Evolutionary conservation across 35 echinoderm and acorn worm species (phyloP), one percentile per base, ranked within the genome.

Genomic region (Eucidaris tribuloides): DNA sequence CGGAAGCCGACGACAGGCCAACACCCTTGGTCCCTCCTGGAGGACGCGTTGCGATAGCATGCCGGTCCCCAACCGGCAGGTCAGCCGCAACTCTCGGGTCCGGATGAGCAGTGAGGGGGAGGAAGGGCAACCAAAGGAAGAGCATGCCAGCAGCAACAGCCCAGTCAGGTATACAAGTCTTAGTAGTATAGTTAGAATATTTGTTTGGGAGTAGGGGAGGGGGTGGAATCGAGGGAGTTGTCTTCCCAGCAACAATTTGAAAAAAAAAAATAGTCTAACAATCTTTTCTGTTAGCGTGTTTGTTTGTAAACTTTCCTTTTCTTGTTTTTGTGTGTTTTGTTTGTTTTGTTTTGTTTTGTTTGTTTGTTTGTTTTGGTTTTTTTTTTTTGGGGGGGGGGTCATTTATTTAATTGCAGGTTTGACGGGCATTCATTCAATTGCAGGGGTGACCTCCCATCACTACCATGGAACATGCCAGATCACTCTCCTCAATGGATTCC

Each of bases 1-100:
- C 7, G 40, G 37, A 4, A 34, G 79, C 31, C 82, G 81, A 4
- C 61, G 81, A 2, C 76, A 80, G 57, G 55, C 76, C n/a, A 80
- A 52, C 28, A 80, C 82, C 7, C 42, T 92, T 7, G 77, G 81
- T 45, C 91, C 91, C 3, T 92, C 94, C 38, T 92, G 94, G 89
- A 71, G 90, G 17, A 82, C 82, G 2, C 82, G 96, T 7, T 93
- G 96, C 32, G 96, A 99, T 42, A 93, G 86, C 43, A 85, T 99
- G 85, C 96, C 96, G 0, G 83, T 85, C 22, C 62, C 61, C 3
- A 90, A 81, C 37, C 59, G 89, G 71, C 79, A 18, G 7, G 42
- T 29, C 76, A 20, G 46, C 65, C 11, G 80, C 70, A 36, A 36
- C 59, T 74, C 68, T 7, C 29, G 68, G 68, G 29, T 36, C 3